phyloP scores from a whole-genome alignment of 1,140 invertebrate genomes.

The Venturia canescens region DNA sequence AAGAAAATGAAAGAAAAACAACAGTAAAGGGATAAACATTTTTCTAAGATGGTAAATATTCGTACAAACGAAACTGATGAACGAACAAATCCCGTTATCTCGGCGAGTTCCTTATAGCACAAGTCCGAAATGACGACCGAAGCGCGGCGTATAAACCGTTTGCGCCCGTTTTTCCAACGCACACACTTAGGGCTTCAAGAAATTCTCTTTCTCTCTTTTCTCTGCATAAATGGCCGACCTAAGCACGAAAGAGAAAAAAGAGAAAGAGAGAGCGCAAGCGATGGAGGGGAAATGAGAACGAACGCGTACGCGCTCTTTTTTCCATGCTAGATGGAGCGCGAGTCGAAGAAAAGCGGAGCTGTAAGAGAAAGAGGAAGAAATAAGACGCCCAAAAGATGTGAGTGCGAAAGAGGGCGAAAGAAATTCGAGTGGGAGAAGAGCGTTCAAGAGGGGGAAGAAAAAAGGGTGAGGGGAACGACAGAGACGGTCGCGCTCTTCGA shows the following conservation, averaged over 20 bases:
- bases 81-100: slow-evolving; percentile 23
- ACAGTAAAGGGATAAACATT: neutral
- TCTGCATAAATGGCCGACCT: neutral
- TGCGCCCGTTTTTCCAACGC: slow-evolving; percentile 19
- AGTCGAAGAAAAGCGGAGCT: too few species aligned
- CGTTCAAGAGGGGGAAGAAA: too few species aligned
- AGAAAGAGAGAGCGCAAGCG: neutral
- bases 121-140: slow-evolving; percentile 15
- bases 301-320: neutral
- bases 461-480: too few species aligned
- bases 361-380: too few species aligned
- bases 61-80: slow-evolving; percentile 31
- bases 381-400: too few species aligned
- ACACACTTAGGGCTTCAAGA: neutral
- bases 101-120: neutral
- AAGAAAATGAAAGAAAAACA: neutral
- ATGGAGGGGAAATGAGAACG: neutral
- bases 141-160: slow-evolving; percentile 21
- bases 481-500: neutral
- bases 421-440: too few species aligned
- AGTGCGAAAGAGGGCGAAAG: too few species aligned
- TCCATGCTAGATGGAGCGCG: neutral
- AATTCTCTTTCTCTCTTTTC: slow-evolving; percentile 6
- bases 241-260: neutral
- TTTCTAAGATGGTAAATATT: neutral